Conservation (phyloP, 2,113 vertebrate species). For the Mystacornis crossleyi region DNA sequence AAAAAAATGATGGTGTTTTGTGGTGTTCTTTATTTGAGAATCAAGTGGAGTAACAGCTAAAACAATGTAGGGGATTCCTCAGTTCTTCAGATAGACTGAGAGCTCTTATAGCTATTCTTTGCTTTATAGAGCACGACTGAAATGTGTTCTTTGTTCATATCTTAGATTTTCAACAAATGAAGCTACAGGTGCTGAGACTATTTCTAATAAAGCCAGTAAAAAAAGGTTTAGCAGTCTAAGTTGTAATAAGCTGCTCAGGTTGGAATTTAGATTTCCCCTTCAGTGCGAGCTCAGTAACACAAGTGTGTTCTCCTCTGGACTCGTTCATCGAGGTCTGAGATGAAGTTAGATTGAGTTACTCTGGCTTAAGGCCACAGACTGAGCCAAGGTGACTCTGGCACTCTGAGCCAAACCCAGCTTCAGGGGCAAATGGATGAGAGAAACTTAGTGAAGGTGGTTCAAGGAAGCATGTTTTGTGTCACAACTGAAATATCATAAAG, state of each 20-base stretch:
- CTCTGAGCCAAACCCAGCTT: background rate
- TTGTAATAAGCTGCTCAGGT: background rate
- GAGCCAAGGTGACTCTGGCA: background rate
- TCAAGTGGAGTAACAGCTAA: background rate
- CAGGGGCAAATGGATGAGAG: background rate
- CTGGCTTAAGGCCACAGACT: background rate
- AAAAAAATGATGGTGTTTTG: background rate
- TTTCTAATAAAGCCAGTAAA: background rate
- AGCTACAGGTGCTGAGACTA: background rate
- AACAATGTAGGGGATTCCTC: background rate
- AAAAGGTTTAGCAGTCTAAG: background rate
- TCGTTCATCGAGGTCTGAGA: background rate
- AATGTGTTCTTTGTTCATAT: background rate
- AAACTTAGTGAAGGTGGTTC: background rate
- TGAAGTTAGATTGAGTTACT: background rate
- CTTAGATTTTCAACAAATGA: background rate
- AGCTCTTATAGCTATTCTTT: background rate
- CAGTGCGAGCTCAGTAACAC: background rate
- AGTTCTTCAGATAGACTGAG: background rate
- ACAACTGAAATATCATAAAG: rapidly evolving
- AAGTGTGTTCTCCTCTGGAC: background rate
- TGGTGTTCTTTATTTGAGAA: background rate
- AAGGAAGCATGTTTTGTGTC: background rate
- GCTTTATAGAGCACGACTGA: background rate
- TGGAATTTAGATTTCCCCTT: background rate